Evolutionary conservation across 2,113 vertebrate species (phyloP), one percentile per base, ranked within the genome.

Genomic region (Phaetusa simplex): DNA sequence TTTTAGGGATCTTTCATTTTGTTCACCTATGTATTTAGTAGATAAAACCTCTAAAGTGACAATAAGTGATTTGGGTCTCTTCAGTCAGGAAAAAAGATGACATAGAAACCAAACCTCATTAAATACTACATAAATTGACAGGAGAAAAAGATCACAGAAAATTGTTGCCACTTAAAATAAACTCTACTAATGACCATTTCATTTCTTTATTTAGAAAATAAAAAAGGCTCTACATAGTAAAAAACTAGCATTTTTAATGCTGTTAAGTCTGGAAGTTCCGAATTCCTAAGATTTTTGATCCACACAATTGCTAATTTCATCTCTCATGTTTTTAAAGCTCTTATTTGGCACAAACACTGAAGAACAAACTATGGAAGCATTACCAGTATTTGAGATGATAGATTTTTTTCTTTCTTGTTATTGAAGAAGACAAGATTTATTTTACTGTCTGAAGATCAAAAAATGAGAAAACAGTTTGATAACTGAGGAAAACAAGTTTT

Each of bases 391-490:
- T 67, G 58, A 90, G 89, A 73, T 69, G 89, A 73, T 65, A 91
- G 87, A 38, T n/a, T 29, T 40, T 65, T 56, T 81, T 58, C 32
- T 72, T 69, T 74, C 88, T 82, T 93, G 50, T 76, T 94, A 91
- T 65, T 40, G 76, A 77, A 87, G 70, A 76, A 78, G 43, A 79
- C 38, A 87, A 91, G 64, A 73, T 81, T 88, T 95, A 93, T 95
- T 95, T 91, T 74, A 84, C 81, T 90, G 65, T 59, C 84, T 86
- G 88, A 90, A 91, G 79, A 97, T 86, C 56, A 96, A 96, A 89
- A 96, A 94, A 43, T 22, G 50, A 86, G 74, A 65, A 95, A 97
- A 86, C 78, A 88, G 62, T 94, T 29, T 92, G 92, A 92, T 86
- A 96, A 90, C 72, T 79, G 84, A 95, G 55, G 79, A 91, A 96